Conservation (phyloP, 2,113 vertebrate species). For the Phaethon lepturus region DNA sequence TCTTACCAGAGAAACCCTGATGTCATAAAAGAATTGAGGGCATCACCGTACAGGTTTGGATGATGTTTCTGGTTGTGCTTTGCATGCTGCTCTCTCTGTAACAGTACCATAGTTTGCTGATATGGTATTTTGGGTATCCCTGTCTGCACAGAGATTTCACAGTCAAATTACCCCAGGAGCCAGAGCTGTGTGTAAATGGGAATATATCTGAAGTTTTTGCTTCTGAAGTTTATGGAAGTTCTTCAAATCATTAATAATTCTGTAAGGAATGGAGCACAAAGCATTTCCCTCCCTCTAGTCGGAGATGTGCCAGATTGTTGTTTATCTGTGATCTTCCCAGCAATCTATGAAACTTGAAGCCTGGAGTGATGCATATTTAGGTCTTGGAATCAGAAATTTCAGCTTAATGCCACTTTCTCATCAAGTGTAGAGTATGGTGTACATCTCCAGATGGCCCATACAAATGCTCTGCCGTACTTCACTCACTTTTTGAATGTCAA, state of each 20-base stretch:
- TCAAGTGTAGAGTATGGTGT: constrained; percentile 69
- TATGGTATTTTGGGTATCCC: background rate
- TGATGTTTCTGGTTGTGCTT: background rate
- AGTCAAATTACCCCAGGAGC: background rate
- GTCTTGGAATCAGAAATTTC: constrained; percentile 72
- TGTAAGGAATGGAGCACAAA: constrained; percentile 1
- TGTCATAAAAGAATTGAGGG: background rate
- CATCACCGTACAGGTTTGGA: background rate
- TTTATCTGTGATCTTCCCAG: constrained; percentile 26
- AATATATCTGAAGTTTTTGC: background rate
- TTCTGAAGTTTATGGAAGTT: background rate
- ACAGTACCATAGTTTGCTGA: background rate
- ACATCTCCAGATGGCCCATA: constrained; percentile 83
- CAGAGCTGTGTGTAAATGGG: background rate
- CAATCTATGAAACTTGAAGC: constrained; percentile 62
- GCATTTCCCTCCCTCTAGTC: background rate
- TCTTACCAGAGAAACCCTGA: background rate
- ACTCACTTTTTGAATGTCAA: constrained; percentile 83
- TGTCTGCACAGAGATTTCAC: background rate
- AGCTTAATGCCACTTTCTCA: constrained; percentile 77
- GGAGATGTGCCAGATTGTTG: constrained; percentile 46
- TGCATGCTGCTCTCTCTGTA: background rate
- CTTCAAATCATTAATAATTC: constrained; percentile 49
- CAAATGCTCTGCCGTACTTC: constrained; percentile 81
- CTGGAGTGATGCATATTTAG: constrained; percentile 75